A percentile compares a stretch with the other conserved stretches of the same genome.
Evolutionary conservation across 2,113 vertebrate species (phyloP).

Genomic region (Nothocercus julius): DNA sequence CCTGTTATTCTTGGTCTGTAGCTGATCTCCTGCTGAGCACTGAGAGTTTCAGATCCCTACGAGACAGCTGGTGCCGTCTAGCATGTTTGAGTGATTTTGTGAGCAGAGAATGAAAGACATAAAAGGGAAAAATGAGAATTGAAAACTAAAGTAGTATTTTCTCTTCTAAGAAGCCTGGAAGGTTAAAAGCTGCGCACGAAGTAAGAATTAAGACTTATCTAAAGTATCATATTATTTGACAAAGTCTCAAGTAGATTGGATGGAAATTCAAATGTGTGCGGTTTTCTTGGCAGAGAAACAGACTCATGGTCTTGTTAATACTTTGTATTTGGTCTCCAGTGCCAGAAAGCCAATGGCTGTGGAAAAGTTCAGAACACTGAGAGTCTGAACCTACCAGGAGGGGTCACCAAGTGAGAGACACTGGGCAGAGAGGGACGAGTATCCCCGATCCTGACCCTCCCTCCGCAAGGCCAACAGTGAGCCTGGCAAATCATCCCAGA

Average conservation of each 20-base stretch:
- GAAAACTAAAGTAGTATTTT: not conserved
- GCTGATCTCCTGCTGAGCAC: slow-evolving; percentile 46
- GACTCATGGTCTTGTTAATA: not conserved
- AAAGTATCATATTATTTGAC: not conserved
- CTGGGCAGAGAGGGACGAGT: not conserved
- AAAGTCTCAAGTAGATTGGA: not conserved
- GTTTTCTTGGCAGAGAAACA: not conserved
- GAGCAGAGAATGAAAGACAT: slow-evolving; percentile 8
- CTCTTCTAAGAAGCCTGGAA: slow-evolving; percentile 2
- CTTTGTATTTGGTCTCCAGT: not conserved
- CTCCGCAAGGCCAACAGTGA: not conserved
- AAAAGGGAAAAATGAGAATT: slow-evolving; percentile 8
- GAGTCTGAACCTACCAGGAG: not conserved
- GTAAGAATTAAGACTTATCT: slow-evolving; percentile 2
- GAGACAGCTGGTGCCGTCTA: slow-evolving; percentile 57
- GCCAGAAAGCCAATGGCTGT: not conserved
- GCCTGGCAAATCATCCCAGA: not conserved
- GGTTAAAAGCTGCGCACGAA: not conserved
- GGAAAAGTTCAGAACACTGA: not conserved
- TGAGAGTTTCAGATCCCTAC: slow-evolving; percentile 19
- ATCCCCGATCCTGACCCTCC: not conserved
- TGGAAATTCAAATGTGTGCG: fast-evolving
- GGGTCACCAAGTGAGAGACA: not conserved
- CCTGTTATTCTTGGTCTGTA: slow-evolving; percentile 43
- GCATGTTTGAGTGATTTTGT: slow-evolving; percentile 36